Conservation (phyloP, 1,140 invertebrate genomes). For the Brachionus plicatilis region DNA sequence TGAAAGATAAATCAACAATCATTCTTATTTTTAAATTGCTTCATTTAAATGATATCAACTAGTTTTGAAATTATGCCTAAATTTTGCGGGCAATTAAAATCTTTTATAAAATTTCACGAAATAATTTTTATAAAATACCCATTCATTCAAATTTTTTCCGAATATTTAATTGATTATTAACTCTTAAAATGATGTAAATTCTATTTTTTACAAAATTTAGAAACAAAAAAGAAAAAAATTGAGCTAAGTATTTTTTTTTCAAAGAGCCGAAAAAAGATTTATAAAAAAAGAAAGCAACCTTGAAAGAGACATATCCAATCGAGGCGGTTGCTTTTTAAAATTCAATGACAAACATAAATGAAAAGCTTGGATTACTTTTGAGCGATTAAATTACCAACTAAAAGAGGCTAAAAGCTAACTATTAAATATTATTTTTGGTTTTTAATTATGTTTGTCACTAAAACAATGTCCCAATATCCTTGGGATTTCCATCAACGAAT, state of each 20-base stretch:
- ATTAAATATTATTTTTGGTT: background rate
- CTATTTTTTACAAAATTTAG: too few relatives aligned
- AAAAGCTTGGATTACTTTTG: background rate
- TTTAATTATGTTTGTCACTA: background rate
- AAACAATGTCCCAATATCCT: background rate
- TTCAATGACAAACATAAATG: background rate
- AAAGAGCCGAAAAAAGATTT: background rate
- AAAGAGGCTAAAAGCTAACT: background rate
- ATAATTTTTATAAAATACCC: too few relatives aligned
- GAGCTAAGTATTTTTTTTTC: background rate
- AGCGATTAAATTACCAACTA: background rate
- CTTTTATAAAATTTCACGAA: too few relatives aligned
- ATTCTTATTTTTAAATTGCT: too few relatives aligned
- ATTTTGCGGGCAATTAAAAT: too few relatives aligned
- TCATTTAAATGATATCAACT: too few relatives aligned
- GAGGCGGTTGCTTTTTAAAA: background rate
- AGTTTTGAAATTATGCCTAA: too few relatives aligned
- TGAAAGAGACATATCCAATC: background rate
- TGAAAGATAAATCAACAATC: too few relatives aligned
- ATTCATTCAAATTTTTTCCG: too few relatives aligned
- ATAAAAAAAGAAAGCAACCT: background rate
- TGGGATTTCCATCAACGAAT: background rate
- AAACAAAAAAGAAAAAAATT: background rate
- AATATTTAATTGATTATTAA: too few relatives aligned
- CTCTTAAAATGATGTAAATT: too few relatives aligned